phyloP scores from a whole-genome alignment of 2,797 vertebrate species.

The Acestrorhynchus altus region DNA sequence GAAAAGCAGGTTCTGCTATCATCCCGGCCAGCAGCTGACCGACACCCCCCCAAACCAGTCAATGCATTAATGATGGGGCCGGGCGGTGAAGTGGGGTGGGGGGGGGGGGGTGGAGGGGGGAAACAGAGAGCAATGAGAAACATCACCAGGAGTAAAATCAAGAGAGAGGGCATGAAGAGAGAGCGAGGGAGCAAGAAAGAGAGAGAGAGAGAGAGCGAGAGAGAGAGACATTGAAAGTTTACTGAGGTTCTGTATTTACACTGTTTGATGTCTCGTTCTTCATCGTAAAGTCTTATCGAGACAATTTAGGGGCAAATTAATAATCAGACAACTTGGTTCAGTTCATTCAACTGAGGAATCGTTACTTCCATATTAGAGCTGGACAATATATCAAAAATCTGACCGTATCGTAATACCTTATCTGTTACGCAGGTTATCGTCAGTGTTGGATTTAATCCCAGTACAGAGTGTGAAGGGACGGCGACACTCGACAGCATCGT shows the following conservation, averaged over 20 bases:
- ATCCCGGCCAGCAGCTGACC: slow-evolving; percentile 96
- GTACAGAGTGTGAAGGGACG: no score
- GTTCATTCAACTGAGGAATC: no score
- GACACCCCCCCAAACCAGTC: slow-evolving; percentile 72
- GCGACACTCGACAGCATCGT: no score
- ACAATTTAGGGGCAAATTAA: no score
- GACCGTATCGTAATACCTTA: no score
- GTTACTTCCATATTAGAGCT: no score
- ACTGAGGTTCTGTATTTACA: slow-evolving; percentile 63
- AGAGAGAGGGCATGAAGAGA: slow-evolving; percentile 44
- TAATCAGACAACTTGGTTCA: no score
- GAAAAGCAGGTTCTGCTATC: slow-evolving; percentile 99
- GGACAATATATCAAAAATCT: no score
- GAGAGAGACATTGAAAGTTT: slow-evolving; percentile 67
- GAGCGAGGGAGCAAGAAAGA: slow-evolving; percentile 50
- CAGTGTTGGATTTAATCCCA: no score
- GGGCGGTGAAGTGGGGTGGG: slow-evolving; percentile 71
- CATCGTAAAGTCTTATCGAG: not conserved
- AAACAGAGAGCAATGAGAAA: slow-evolving; percentile 91
- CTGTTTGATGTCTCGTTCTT: slow-evolving; percentile 71
- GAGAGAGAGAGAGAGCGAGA: slow-evolving; percentile 7
- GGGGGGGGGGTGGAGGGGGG: slow-evolving; percentile 72
- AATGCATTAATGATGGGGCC: slow-evolving; percentile 63
- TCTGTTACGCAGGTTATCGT: no score
- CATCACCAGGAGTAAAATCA: slow-evolving; percentile 76